A percentile compares a stretch with the other conserved stretches of the same genome.
Conservation (phyloP, 1,140 invertebrate species). For the Megalonaias nervosa region DNA sequence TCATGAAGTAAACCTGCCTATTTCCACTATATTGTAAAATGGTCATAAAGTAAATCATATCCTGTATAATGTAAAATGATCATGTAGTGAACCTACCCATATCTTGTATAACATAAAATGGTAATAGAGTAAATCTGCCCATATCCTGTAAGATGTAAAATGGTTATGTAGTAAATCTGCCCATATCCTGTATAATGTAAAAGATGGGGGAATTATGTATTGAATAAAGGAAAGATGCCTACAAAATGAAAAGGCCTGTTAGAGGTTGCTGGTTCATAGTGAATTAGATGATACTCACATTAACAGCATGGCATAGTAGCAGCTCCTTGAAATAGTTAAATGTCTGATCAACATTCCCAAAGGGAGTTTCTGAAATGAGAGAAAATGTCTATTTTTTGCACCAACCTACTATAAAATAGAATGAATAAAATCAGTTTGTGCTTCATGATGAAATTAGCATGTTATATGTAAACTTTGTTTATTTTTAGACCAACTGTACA, state of each 20-base stretch:
- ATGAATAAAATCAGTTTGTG: neutral
- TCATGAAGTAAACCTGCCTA: too few species aligned
- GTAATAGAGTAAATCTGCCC: too few species aligned
- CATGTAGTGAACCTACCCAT: too few species aligned
- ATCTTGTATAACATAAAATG: too few species aligned
- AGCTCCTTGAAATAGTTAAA: conserved; percentile 69
- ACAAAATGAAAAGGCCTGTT: neutral
- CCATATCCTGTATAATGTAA: neutral
- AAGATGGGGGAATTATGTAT: neutral
- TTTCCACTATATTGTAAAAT: too few species aligned
- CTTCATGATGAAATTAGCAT: neutral
- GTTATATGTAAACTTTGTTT: neutral
- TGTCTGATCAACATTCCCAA: conserved; percentile 69
- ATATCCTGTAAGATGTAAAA: too few species aligned
- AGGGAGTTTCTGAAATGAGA: conserved; percentile 67
- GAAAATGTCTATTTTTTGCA: neutral
- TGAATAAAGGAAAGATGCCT: neutral
- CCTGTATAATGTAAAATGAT: too few species aligned
- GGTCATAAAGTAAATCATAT: too few species aligned
- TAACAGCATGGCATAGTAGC: conserved; percentile 68
- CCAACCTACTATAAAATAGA: neutral
- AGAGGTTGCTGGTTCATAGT: neutral
- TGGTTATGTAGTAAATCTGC: too few species aligned
- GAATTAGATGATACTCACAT: conserved; percentile 54
- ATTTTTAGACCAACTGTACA: neutral